Evolutionary conservation across 2,113 vertebrate genomes (phyloP).

Genomic region (Equus quagga): DNA sequence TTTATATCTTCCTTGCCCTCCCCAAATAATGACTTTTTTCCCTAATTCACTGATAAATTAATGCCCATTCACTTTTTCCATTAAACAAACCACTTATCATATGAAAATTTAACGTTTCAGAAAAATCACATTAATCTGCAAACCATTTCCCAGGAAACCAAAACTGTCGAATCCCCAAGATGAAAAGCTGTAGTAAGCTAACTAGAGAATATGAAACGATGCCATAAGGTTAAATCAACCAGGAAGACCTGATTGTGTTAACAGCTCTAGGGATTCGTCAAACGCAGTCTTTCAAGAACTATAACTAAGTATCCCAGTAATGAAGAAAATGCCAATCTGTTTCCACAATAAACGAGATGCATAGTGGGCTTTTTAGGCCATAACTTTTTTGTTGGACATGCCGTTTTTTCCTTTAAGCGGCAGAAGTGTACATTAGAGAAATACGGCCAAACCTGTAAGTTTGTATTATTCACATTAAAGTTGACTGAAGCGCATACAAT

Average conservation of each 20-base stretch:
- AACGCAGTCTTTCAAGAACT: constrained; percentile 39
- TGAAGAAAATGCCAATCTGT: not conserved
- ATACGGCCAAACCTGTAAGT: not conserved
- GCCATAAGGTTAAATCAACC: constrained; percentile 22
- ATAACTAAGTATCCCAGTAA: constrained; percentile 35
- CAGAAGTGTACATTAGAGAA: not conserved
- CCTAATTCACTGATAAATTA: not conserved
- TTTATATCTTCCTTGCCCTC: not conserved
- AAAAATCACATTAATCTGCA: constrained; percentile 26
- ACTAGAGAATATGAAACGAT: constrained; percentile 6
- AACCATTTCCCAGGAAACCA: constrained; percentile 38
- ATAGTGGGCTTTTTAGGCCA: not conserved
- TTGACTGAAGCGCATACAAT: not conserved
- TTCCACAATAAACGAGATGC: not conserved
- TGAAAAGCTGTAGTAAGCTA: not conserved
- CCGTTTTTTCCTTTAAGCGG: not conserved
- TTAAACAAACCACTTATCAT: not conserved
- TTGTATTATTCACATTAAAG: not conserved
- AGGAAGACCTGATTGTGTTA: not conserved
- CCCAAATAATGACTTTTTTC: not conserved
- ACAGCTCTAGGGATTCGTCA: not conserved
- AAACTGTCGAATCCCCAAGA: not conserved
- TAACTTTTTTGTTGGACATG: not conserved
- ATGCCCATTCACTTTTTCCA: not conserved
- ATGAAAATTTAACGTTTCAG: constrained; percentile 18